Conservation (phyloP, 2,113 vertebrate species). For the Muscicapa adusta region DNA sequence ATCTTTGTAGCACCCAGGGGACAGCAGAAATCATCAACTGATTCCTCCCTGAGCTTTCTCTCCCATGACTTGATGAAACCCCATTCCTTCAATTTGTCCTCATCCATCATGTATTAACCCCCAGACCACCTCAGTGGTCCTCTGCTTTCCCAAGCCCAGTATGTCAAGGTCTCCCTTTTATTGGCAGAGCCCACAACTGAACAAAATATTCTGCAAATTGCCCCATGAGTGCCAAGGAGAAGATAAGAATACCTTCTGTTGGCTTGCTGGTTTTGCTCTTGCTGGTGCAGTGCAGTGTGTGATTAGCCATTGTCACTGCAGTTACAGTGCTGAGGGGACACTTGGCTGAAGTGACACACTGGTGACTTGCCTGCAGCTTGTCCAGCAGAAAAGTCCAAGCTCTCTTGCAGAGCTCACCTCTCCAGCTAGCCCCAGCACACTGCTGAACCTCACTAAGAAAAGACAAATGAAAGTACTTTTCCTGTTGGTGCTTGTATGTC, state of each 20-base stretch:
- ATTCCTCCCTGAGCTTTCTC: neutral
- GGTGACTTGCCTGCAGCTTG: fast-evolving
- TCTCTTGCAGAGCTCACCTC: neutral
- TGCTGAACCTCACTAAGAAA: neutral
- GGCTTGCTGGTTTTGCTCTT: neutral
- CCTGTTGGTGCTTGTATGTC: neutral
- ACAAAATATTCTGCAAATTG: neutral
- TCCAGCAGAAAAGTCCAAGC: neutral
- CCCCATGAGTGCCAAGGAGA: neutral
- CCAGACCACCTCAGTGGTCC: too few relatives aligned
- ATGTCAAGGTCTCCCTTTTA: neutral
- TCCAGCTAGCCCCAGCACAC: fast-evolving
- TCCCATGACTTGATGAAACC: neutral
- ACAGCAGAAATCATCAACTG: neutral
- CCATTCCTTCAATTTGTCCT: neutral
- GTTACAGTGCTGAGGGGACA: neutral
- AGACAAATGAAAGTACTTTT: neutral
- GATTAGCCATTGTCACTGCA: neutral
- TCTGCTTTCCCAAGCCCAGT: neutral
- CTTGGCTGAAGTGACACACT: neutral
- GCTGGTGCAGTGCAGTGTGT: neutral
- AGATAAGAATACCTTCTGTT: neutral
- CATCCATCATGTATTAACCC: neutral
- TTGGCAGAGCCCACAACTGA: neutral
- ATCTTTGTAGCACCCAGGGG: neutral